Evolutionary conservation across 2,888 invertebrate genomes (phyloP), one percentile per base, ranked within the genome.

Genomic region (Leucozona laternaria): DNA sequence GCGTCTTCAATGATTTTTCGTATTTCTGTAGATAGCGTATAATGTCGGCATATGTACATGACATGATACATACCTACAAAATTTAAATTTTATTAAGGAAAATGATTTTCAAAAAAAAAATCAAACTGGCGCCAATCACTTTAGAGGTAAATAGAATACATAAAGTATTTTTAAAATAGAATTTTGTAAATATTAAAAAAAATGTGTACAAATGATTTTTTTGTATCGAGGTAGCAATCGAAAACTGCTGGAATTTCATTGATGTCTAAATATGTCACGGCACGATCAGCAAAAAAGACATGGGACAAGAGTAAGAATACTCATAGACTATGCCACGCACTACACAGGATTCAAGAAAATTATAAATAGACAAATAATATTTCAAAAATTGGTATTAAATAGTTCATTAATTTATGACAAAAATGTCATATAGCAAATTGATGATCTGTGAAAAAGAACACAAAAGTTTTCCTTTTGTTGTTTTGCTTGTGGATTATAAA

Each of bases 341-440:
- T 25, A 60, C 53, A 28, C 6, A 5, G 28, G n/a, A 50, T 45
- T 11, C 20, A 31, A 22, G 34, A 40, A 31, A 34, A 53, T 53
- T 76, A 79, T 53, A 79, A 79, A 79, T 76, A 80, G 43, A 76
- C 25, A 40, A 25, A 66, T 58, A 71, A 76, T 57, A 57, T 66
- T 70, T 79, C 75, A 70, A 71, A n/a, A 48, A 45, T 37, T 8
- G 28, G 58, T 53, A 84, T 80, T 79, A 79, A 84, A 76, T 79
- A 66, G 75, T 76, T 84, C 64, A 71, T 80, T 76, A 76, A 79
- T 79, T 84, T 80, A 80, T 76, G 84, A 71, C 76, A 71, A 25
- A 71, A 53, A 62, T 57, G 37, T 53, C 64, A 17, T 31, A 40
- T 57, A 11, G 48, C 6, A 25, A 53, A 84, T 79, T 76, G 79